Evolutionary conservation across 2,797 vertebrate genomes (phyloP).

Genomic region (Tarsius wallacei): DNA sequence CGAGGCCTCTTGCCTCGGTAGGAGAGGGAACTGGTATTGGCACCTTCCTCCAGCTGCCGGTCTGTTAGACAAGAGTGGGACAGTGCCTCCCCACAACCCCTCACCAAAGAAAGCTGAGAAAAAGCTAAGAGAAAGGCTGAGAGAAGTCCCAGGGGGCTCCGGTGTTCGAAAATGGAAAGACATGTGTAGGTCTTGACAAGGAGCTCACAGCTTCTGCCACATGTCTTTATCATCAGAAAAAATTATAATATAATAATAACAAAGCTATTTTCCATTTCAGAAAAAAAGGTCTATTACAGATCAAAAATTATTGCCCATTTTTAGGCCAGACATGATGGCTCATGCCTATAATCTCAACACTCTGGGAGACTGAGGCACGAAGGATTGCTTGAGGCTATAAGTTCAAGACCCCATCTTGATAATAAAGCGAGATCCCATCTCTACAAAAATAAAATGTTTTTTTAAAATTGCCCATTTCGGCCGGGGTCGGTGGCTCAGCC

Average conservation of each 20-base stretch:
- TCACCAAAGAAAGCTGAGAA: not conserved
- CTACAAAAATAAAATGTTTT: too few species aligned
- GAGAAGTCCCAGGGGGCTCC: not conserved
- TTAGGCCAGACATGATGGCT: too few species aligned
- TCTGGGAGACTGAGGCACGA: too few species aligned
- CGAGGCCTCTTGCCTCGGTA: not conserved
- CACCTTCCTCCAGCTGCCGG: not conserved
- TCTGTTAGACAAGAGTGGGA: not conserved
- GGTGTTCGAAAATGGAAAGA: not conserved
- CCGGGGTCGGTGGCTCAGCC: too few species aligned
- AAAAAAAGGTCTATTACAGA: too few species aligned
- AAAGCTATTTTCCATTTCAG: not conserved
- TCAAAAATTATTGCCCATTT: too few species aligned
- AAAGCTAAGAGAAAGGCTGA: not conserved
- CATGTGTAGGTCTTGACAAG: fast-evolving
- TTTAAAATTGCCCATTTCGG: not conserved
- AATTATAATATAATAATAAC: not conserved
- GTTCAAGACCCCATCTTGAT: too few species aligned
- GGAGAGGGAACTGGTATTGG: not conserved
- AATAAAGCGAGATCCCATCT: too few species aligned
- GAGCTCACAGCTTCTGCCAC: not conserved
- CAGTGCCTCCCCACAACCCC: too few species aligned
- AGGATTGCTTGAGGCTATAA: too few species aligned
- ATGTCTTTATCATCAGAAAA: not conserved
- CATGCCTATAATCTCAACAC: too few species aligned